Conservation (phyloP, 2,888 invertebrate species). For the Drosophila vallismaia region DNA sequence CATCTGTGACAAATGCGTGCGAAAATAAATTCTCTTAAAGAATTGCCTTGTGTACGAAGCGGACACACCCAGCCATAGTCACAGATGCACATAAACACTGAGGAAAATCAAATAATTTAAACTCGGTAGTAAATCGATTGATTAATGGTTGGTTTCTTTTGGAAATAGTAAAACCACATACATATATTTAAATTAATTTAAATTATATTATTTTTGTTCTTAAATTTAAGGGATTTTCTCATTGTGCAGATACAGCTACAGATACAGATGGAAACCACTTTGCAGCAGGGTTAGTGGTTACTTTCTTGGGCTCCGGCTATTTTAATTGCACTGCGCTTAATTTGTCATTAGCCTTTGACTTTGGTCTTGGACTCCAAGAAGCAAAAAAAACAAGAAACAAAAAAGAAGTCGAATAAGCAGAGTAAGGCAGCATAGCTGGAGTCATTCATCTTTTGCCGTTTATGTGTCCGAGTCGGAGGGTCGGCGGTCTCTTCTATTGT, state of each 20-base stretch:
- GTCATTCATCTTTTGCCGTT: conserved; percentile 56
- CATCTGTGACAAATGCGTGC: conserved; percentile 64
- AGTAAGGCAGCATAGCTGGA: conserved; percentile 24
- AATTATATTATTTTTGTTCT: background rate
- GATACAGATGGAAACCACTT: conserved; percentile 27
- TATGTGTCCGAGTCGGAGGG: conserved; percentile 26
- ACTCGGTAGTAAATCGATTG: background rate
- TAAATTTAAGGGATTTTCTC: background rate
- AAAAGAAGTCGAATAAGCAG: background rate
- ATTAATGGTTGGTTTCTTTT: background rate
- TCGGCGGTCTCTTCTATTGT: conserved; percentile 27
- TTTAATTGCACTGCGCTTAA: conserved; percentile 75
- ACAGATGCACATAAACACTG: conserved; percentile 24
- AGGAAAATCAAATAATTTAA: conserved; percentile 1
- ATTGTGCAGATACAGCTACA: conserved; percentile 20
- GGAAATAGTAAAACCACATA: background rate
- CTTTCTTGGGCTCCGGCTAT: conserved; percentile 35
- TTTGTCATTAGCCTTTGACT: conserved; percentile 78
- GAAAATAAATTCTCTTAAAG: conserved; percentile 65
- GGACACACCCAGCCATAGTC: conserved; percentile 29
- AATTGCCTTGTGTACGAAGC: conserved; percentile 21
- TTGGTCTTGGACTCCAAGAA: conserved; percentile 28
- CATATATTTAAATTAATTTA: too few species aligned
- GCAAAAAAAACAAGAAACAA: background rate
- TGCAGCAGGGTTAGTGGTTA: conserved; percentile 23